These are phyloP conservation scores for Thinocorus orbignyianus DNA, from an alignment of 2,113 vertebrate species.

Conservation along the genomic window DNA sequence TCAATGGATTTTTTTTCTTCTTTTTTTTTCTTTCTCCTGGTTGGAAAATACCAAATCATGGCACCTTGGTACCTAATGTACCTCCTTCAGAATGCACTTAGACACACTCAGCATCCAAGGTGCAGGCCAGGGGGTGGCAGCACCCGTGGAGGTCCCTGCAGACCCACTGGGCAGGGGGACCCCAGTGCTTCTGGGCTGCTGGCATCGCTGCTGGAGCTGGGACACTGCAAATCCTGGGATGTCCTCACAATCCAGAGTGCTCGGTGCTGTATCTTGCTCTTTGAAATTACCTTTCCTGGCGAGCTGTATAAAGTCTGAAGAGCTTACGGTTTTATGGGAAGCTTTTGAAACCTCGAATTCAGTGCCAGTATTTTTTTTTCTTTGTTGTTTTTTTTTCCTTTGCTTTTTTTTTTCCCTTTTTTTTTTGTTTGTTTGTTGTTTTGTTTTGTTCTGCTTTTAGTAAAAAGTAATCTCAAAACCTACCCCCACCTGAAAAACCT, in stretches of 20 bases:
- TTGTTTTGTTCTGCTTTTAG: neutral
- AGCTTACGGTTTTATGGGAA: neutral
- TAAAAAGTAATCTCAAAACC: neutral
- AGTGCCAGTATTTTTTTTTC: neutral
- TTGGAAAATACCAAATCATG: neutral
- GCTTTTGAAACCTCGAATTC: neutral
- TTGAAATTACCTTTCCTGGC: neutral
- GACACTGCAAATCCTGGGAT: neutral
- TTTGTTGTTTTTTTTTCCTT: too few species aligned
- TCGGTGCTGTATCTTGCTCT: neutral
- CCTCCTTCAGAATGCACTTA: neutral
- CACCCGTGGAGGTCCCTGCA: neutral
- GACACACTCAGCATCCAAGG: too few species aligned
- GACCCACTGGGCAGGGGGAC: neutral
- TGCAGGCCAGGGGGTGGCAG: neutral
- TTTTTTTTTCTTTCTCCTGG: neutral
- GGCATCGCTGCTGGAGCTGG: neutral
- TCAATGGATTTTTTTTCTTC: neutral
- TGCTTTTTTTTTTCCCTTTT: too few species aligned
- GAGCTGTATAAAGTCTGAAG: neutral
- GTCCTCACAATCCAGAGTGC: neutral
- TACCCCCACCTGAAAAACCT: neutral
- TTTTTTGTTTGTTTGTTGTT: neutral
- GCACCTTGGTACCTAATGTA: neutral
- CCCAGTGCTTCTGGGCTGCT: accelerated